phyloP scores from a whole-genome alignment of 2,113 vertebrate species.

The Cryptomyrus ogoouensis region DNA sequence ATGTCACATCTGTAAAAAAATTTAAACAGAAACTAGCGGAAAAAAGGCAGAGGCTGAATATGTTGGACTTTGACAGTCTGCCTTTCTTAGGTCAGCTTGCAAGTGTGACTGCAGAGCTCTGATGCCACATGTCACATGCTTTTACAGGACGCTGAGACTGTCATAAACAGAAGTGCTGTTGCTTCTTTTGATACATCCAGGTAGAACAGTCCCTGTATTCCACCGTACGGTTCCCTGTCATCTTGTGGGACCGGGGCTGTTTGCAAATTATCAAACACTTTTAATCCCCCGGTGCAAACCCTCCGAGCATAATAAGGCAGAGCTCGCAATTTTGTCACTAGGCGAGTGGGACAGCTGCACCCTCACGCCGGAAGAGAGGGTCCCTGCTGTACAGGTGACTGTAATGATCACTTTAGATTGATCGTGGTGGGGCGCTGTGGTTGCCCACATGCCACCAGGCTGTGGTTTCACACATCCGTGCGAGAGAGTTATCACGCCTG shows the following conservation, averaged over 20 bases:
- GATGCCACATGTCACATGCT: neutral
- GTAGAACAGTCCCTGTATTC: neutral
- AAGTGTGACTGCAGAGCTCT: neutral
- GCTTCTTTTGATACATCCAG: neutral
- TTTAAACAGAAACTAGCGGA: constrained; percentile 34
- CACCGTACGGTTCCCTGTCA: neutral
- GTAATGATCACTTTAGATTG: neutral
- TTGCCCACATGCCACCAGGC: neutral
- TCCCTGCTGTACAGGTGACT: neutral
- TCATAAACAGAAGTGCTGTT: neutral
- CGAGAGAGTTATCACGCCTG: neutral
- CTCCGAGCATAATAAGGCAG: neutral
- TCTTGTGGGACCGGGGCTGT: neutral
- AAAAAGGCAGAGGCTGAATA: neutral
- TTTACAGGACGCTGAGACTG: neutral
- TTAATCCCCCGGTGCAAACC: neutral
- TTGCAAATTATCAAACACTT: neutral
- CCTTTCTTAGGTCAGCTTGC: neutral
- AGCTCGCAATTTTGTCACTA: neutral
- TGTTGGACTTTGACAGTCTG: neutral
- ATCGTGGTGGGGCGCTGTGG: neutral
- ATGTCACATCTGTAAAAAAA: neutral
- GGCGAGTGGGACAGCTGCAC: neutral
- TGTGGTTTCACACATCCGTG: neutral
- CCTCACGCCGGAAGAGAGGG: neutral